Conservation (phyloP, 64 coral and sea anemone genomes). For the Stichodactyla helianthus region DNA sequence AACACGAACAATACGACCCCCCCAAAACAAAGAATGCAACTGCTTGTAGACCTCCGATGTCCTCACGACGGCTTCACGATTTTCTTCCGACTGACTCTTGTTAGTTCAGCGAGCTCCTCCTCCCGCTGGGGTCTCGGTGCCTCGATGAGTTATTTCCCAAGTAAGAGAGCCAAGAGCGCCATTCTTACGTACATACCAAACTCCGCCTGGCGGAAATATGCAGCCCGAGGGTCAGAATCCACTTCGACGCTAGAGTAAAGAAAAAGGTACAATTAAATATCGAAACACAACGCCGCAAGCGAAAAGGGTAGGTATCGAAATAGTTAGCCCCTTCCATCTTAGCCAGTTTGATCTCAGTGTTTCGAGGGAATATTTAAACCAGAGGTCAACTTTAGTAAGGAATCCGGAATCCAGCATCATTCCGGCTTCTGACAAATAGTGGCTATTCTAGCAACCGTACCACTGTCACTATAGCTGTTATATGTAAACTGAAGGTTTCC, state of each 20-base stretch:
- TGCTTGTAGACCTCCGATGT: neutral
- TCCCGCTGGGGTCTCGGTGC: neutral
- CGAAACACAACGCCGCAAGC: neutral
- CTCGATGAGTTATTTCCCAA: conserved; percentile 53
- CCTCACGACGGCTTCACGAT: neutral
- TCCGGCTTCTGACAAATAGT: no score
- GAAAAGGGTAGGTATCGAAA: neutral
- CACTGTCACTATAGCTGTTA: no score
- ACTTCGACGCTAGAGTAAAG: conserved; percentile 76
- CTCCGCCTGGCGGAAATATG: conserved; percentile 95
- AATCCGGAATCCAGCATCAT: no score
- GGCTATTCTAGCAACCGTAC: no score
- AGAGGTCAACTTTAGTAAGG: no score
- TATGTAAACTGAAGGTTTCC: no score
- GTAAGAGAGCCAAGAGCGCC: conserved; percentile 79
- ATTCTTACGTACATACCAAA: conserved; percentile 98
- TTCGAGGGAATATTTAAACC: no score
- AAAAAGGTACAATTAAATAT: neutral
- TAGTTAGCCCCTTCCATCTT: no score
- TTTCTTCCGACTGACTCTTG: neutral
- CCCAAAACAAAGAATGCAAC: neutral
- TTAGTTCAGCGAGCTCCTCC: neutral
- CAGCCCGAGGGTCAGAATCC: conserved; percentile 82
- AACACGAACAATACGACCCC: no score
- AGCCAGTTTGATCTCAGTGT: no score